Evolutionary conservation across 2,888 invertebrate genomes (phyloP).

Genomic region (Chirona hameri): DNA sequence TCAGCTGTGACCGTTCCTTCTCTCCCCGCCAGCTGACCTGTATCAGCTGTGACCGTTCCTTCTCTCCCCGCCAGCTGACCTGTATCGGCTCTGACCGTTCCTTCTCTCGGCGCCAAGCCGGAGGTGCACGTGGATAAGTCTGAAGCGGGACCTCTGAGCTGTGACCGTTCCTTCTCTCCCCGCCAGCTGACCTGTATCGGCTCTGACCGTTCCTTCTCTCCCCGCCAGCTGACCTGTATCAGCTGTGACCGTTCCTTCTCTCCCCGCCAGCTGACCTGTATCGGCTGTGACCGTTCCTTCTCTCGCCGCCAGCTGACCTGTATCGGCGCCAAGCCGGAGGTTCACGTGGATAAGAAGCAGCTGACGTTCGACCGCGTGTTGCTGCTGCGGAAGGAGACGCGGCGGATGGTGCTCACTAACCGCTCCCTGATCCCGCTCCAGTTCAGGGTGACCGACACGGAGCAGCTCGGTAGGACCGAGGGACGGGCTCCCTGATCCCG

Average conservation of each 20-base stretch:
- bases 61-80: too few species aligned
- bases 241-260: too few species aligned
- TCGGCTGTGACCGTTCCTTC: neutral
- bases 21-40: too few species aligned
- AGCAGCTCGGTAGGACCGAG: conserved; percentile 67
- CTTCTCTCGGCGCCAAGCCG: neutral
- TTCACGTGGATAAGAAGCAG: conserved; percentile 80
- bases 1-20: too few species aligned
- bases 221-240: too few species aligned
- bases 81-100: neutral
- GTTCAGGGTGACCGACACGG: conserved; percentile 70
- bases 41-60: too few species aligned
- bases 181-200: too few species aligned
- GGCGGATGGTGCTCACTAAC: conserved; percentile 42
- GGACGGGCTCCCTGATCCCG: too few species aligned
- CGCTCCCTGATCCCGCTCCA: conserved; percentile 67
- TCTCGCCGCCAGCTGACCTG: neutral
- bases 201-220: too few species aligned
- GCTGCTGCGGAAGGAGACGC: conserved; percentile 2
- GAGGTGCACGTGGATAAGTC: conserved; percentile 69
- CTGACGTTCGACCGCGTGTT: conserved; percentile 64
- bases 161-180: too few species aligned
- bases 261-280: too few species aligned
- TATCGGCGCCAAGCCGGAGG: conserved; percentile 1
- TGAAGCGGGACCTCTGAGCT: too few species aligned